Evolutionary conservation across 2,113 vertebrate species (phyloP).

Genomic region (Enhydra lutris): DNA sequence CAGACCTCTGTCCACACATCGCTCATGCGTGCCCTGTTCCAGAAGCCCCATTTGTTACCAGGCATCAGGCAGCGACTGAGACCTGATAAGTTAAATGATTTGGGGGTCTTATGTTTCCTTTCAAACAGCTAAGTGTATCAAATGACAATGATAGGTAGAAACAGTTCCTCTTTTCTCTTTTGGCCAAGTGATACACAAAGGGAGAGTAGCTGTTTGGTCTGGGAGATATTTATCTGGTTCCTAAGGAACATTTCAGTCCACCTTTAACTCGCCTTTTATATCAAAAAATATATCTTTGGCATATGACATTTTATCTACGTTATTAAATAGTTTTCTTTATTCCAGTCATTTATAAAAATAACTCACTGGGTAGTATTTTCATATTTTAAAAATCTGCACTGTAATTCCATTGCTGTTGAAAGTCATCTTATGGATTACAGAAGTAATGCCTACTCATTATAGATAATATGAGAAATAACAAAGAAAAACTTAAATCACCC

Average conservation of each 20-base stretch:
- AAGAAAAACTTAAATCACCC: slow-evolving; percentile 51
- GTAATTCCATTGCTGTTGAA: slow-evolving; percentile 37
- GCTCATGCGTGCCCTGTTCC: neutral
- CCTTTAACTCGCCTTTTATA: slow-evolving; percentile 21
- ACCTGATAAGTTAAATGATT: slow-evolving; percentile 10
- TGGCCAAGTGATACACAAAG: neutral
- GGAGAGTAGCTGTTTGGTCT: neutral
- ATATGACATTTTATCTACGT: neutral
- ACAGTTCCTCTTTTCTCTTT: neutral
- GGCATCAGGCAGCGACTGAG: neutral
- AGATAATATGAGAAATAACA: slow-evolving; percentile 48
- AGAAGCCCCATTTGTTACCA: neutral
- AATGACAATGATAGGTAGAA: neutral
- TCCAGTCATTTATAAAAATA: slow-evolving; percentile 28
- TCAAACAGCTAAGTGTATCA: neutral
- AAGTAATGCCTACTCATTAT: slow-evolving; percentile 42
- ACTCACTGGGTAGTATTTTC: slow-evolving; percentile 44
- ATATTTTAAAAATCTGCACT: slow-evolving; percentile 25
- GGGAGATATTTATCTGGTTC: neutral
- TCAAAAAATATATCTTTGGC: slow-evolving; percentile 28
- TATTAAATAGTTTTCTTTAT: slow-evolving; percentile 35
- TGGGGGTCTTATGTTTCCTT: neutral
- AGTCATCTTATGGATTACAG: slow-evolving; percentile 44
- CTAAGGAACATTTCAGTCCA: neutral
- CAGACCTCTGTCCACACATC: neutral